Evolutionary conservation across 2,113 vertebrate species (phyloP).

Genomic region (Alaudala cheleensis): DNA sequence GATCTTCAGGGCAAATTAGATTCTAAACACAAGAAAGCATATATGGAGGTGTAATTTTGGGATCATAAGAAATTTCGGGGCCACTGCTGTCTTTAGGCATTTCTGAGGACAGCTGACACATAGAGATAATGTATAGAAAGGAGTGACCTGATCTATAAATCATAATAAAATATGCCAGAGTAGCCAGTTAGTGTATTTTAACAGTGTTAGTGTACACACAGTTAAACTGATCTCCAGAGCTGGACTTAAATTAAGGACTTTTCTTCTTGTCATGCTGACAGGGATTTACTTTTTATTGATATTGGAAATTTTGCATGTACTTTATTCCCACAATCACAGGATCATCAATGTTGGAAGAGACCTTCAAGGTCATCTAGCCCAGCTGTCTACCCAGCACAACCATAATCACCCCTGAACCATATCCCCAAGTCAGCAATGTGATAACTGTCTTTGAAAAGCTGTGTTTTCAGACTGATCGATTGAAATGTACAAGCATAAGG

Average conservation of each 20-base stretch:
- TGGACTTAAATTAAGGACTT: not conserved
- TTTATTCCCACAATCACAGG: not conserved
- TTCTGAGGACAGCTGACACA: not conserved
- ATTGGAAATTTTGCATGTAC: not conserved
- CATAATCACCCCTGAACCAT: not conserved
- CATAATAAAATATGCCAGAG: not conserved
- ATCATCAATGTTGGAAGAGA: not conserved
- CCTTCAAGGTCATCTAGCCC: not conserved
- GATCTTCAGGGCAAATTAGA: not conserved
- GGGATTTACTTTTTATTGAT: not conserved
- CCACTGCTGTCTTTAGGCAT: not conserved
- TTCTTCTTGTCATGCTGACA: not conserved
- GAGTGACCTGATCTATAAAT: not conserved
- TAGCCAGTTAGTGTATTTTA: not conserved
- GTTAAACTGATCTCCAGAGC: not conserved
- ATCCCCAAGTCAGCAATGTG: not conserved
- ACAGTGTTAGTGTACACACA: not conserved
- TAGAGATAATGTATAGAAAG: not conserved
- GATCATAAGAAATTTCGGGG: not conserved
- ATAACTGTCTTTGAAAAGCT: not conserved
- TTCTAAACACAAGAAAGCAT: not conserved
- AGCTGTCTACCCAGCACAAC: rapidly evolving
- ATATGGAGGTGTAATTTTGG: not conserved
- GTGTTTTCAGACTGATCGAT: not conserved
- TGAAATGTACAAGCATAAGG: not conserved